Conservation (phyloP, 2,888 invertebrate genomes). For the Oscheius sp. region DNA sequence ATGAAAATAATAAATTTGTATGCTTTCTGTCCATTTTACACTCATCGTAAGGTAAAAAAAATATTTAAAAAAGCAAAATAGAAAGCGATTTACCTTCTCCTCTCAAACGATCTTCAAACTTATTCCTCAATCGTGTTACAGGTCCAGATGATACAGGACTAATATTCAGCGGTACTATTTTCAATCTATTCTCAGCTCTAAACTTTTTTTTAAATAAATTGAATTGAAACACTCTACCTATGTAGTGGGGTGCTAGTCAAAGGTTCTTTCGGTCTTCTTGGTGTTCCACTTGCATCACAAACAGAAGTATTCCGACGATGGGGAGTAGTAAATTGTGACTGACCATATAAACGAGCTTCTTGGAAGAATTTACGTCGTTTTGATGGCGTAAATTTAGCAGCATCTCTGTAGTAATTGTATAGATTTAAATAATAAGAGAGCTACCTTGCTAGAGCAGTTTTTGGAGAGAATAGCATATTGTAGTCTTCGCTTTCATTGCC, state of each 20-base stretch:
- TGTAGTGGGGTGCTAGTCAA: constrained; percentile 1
- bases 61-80: too few species aligned
- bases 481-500: too few species aligned
- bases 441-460: constrained; percentile 3
- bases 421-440: neutral
- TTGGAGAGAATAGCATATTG: neutral
- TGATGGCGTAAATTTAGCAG: constrained; percentile 2
- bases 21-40: too few species aligned
- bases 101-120: too few species aligned
- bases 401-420: neutral
- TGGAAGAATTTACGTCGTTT: neutral
- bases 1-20: too few species aligned
- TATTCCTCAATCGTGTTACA: too few species aligned
- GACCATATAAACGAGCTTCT: neutral
- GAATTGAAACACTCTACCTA: neutral
- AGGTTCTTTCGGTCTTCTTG: neutral
- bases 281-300: neutral
- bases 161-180: neutral
- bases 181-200: neutral
- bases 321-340: neutral
- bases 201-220: neutral
- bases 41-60: too few species aligned
- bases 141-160: too few species aligned
- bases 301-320: neutral
- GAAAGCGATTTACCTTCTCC: too few species aligned